A percentile compares a stretch with the other conserved stretches of the same genome.
These are phyloP conservation scores for Orthonevra nobilis DNA, from an alignment of 2,888 invertebrate genomes.

Conservation along the genomic window DNA sequence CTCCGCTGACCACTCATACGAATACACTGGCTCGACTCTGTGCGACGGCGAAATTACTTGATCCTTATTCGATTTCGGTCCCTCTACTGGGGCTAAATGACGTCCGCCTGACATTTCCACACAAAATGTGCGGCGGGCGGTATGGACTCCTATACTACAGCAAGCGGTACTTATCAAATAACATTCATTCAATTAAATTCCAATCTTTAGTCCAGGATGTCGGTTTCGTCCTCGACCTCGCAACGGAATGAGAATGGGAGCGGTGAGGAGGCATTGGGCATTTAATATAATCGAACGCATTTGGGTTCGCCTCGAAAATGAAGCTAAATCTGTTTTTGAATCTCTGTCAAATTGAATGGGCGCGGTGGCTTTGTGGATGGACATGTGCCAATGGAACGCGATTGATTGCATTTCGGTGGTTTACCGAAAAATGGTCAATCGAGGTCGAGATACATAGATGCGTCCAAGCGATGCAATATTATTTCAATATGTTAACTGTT, in stretches of 20 bases:
- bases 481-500: slow-evolving; percentile 22
- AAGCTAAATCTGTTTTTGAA: slow-evolving; percentile 69
- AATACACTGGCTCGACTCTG: too few relatives aligned
- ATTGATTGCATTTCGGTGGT: slow-evolving; percentile 69
- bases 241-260: too few relatives aligned
- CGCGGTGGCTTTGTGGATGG: slow-evolving; percentile 61
- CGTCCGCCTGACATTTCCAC: background rate
- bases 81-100: slow-evolving; percentile 9
- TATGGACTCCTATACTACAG: background rate
- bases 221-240: too few relatives aligned
- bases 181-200: slow-evolving; percentile 69
- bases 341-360: slow-evolving; percentile 67
- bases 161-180: slow-evolving; percentile 60
- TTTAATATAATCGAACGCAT: slow-evolving; percentile 67
- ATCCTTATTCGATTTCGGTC: background rate
- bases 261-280: slow-evolving; percentile 19
- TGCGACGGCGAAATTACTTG: slow-evolving; percentile 41
- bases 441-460: background rate
- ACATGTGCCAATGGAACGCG: slow-evolving; percentile 66
- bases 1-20: background rate
- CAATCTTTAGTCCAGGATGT: slow-evolving; percentile 61
- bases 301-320: slow-evolving; percentile 66
- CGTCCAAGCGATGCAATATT: slow-evolving; percentile 20
- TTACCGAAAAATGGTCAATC: slow-evolving; percentile 56
- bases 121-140: background rate